Evolutionary conservation across 2,888 invertebrate species (phyloP), one percentile per base, ranked within the genome.

Genomic region (Thereva unica): DNA sequence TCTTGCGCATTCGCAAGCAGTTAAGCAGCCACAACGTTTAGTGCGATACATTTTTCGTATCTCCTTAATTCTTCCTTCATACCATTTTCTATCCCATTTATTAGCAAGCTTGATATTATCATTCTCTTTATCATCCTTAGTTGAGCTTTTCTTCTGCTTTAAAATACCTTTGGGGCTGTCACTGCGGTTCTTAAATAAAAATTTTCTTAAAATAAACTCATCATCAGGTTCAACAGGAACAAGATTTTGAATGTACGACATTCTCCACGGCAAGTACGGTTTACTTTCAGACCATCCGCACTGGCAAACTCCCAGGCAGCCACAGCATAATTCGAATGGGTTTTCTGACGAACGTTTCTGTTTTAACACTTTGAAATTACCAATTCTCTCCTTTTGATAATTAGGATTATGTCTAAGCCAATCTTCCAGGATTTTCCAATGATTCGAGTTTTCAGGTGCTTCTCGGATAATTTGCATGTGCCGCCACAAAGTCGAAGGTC

Each of bases 381-480:
- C 80, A 40, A 79, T 61, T 1, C 75, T 67, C 65, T 76, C 75
- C 0, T 67, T 71, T 57, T 68, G 53, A 55, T 44, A 55, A 3
- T 70, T 64, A 0, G 71, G 68, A 1, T 47, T 47, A 47, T 73
- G 72, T 5, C 66, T 65, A 4, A 76, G 45, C 72, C 75, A 73
- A 35, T 71, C 70, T 49, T 79, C 78, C 68, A 80, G 73, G 5
- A 72, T 67, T 0, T 85, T 83, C 86, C 86, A 86, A 56, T 86
- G 86, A 37, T 83, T 80, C 52, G 80, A 66, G 7, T 82, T 72
- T 0, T 78, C 55, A 0, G 83, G 82, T 4, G 78, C 78, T 0
- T 82, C 80, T 67, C 78, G 78, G 4, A 86, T 67, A 0, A 86
- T 80, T 64, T 84, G 82, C 83, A 85, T 84, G 78, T 81, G 83